Evolutionary conservation across 2,797 vertebrate species (phyloP).

Genomic region (Yasuhikotakia modesta): DNA sequence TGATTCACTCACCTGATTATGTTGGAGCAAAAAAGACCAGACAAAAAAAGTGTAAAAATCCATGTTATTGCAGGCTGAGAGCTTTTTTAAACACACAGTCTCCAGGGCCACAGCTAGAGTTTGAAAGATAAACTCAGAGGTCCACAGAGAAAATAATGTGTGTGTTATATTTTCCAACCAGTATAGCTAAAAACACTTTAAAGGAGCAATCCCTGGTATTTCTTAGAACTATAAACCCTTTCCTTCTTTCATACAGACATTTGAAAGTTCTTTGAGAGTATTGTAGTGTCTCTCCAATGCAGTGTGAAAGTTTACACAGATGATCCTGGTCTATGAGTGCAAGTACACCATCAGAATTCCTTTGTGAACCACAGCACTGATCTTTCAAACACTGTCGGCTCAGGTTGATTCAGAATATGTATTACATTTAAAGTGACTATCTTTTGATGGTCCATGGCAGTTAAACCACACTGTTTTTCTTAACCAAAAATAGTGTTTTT

Average conservation of each 20-base stretch:
- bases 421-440: constrained; percentile 23
- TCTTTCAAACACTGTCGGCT: constrained; percentile 59
- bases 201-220: constrained; percentile 5
- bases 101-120: constrained; percentile 6
- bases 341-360: constrained; percentile 5
- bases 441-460: background rate
- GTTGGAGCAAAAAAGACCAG: background rate
- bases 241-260: background rate
- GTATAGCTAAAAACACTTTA: constrained; percentile 16
- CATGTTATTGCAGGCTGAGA: constrained; percentile 16
- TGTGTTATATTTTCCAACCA: constrained; percentile 19
- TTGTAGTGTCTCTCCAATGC: constrained; percentile 56
- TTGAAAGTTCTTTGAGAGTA: constrained; percentile 38
- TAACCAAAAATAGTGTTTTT: constrained; percentile 22
- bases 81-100: constrained; percentile 7
- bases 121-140: constrained; percentile 20
- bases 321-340: constrained; percentile 48
- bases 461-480: background rate
- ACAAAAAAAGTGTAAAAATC: constrained; percentile 22
- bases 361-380: constrained; percentile 48
- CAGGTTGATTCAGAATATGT: constrained; percentile 61
- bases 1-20: background rate
- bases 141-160: constrained; percentile 15
- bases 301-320: constrained; percentile 74
- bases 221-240: background rate